phyloP scores from a whole-genome alignment of 1,140 invertebrate genomes.

The Drosophila ogumai region DNA sequence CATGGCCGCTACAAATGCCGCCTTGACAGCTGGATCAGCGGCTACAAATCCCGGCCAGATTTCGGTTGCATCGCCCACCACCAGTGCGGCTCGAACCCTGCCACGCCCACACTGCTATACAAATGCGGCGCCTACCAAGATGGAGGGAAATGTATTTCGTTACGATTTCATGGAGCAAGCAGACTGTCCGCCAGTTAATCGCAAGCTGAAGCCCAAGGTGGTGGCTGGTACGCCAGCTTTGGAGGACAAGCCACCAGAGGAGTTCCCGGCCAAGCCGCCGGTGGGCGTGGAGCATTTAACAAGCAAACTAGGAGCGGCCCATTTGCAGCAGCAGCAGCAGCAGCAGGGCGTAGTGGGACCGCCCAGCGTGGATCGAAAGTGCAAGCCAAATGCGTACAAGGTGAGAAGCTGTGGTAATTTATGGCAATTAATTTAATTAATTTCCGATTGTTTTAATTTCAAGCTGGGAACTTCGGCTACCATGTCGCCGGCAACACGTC shows the following conservation, averaged over 20 bases:
- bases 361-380: slow-evolving; percentile 78
- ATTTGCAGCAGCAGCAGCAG: slow-evolving; percentile 77
- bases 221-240: slow-evolving; percentile 50
- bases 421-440: too few relatives aligned
- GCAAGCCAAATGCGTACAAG: slow-evolving; percentile 79
- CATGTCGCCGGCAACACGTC: slow-evolving; percentile 64
- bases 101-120: slow-evolving; percentile 88
- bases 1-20: slow-evolving; percentile 47
- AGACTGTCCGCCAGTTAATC: slow-evolving; percentile 90
- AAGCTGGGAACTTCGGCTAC: slow-evolving; percentile 62
- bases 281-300: slow-evolving; percentile 64
- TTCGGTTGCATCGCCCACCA: slow-evolving; percentile 45
- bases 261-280: slow-evolving; percentile 71
- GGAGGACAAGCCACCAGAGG: slow-evolving; percentile 86
- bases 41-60: slow-evolving; percentile 18
- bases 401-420: slow-evolving; percentile 22
- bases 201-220: slow-evolving; percentile 91
- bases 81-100: slow-evolving; percentile 63
- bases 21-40: slow-evolving; percentile 3
- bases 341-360: slow-evolving; percentile 68
- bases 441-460: too few relatives aligned
- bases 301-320: slow-evolving; percentile 54
- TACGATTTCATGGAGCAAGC: slow-evolving; percentile 86
- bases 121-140: slow-evolving; percentile 88
- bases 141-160: slow-evolving; percentile 87